Percentiles rank a stretch among this genome's conserved stretches.
These are phyloP conservation scores for Ophion ellenae DNA, from an alignment of 2,888 invertebrate species.

Conservation along the genomic window DNA sequence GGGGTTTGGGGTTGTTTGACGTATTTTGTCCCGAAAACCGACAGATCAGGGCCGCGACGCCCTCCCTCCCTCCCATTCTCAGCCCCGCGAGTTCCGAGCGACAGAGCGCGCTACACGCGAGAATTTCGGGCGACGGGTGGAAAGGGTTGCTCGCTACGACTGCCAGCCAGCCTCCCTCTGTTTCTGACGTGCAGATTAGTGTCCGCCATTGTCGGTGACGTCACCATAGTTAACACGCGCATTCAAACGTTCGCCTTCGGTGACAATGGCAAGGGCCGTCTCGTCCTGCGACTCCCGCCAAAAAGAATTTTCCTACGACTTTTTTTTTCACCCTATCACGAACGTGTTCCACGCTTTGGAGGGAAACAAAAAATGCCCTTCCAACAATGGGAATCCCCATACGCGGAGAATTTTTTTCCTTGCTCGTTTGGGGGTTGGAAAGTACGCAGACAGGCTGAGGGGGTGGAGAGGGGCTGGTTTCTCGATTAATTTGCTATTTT, in stretches of 20 bases:
- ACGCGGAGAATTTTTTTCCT: not conserved
- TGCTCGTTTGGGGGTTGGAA: not conserved
- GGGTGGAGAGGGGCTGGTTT: constrained; percentile 20
- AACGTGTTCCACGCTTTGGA: not conserved
- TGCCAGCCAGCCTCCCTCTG: constrained; percentile 76
- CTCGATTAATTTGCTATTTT: constrained; percentile 67
- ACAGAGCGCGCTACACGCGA: constrained; percentile 55
- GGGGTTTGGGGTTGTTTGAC: constrained; percentile 78
- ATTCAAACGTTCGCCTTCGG: constrained; percentile 74
- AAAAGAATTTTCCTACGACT: constrained; percentile 36
- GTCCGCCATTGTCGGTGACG: constrained; percentile 83
- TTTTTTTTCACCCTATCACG: not conserved
- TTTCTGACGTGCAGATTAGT: constrained; percentile 84
- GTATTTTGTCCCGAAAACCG: constrained; percentile 82
- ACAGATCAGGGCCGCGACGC: constrained; percentile 81
- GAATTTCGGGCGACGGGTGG: constrained; percentile 66
- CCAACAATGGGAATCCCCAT: constrained; percentile 48
- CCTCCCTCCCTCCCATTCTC: constrained; percentile 68
- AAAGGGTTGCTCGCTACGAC: constrained; percentile 67
- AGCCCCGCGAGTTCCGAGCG: constrained; percentile 55
- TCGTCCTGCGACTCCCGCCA: constrained; percentile 9
- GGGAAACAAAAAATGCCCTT: not conserved
- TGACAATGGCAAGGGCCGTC: constrained; percentile 55
- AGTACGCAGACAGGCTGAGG: not conserved
- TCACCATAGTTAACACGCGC: constrained; percentile 83